Conservation (phyloP, 2,113 vertebrate species). For the Tetrax tetrax region DNA sequence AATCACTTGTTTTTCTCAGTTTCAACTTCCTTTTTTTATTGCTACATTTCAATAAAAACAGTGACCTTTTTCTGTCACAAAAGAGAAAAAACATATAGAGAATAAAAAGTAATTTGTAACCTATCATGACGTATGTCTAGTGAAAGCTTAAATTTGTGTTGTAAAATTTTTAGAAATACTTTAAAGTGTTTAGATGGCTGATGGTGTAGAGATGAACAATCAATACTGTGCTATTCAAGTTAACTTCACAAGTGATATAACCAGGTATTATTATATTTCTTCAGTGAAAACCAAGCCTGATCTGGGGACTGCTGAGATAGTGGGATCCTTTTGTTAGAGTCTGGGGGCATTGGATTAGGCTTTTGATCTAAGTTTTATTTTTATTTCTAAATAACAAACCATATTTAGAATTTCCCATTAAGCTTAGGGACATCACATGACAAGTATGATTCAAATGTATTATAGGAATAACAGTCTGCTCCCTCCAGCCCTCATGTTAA, state of each 20-base stretch:
- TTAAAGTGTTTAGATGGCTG: not conserved
- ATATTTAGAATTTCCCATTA: not conserved
- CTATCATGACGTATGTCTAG: not conserved
- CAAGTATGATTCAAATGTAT: not conserved
- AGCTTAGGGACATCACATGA: not conserved
- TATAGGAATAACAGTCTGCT: accelerated
- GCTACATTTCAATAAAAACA: not conserved
- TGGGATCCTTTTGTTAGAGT: not conserved
- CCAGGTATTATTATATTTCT: not conserved
- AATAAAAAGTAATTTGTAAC: not conserved
- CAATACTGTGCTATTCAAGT: not conserved
- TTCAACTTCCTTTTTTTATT: not conserved
- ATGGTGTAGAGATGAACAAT: not conserved
- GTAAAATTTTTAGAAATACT: not conserved
- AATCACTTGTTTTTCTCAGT: not conserved
- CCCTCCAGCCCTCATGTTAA: not conserved
- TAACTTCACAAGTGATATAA: not conserved
- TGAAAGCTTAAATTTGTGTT: not conserved
- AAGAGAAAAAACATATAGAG: not conserved
- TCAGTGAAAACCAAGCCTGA: not conserved
- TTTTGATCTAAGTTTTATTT: not conserved
- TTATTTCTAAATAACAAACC: not conserved
- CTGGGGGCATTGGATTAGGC: not conserved
- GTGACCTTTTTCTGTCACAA: not conserved
- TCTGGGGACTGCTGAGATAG: not conserved